Base-by-base conservation (phyloP, 1,140 invertebrate species). In the Drosophila murphyi region DNA sequence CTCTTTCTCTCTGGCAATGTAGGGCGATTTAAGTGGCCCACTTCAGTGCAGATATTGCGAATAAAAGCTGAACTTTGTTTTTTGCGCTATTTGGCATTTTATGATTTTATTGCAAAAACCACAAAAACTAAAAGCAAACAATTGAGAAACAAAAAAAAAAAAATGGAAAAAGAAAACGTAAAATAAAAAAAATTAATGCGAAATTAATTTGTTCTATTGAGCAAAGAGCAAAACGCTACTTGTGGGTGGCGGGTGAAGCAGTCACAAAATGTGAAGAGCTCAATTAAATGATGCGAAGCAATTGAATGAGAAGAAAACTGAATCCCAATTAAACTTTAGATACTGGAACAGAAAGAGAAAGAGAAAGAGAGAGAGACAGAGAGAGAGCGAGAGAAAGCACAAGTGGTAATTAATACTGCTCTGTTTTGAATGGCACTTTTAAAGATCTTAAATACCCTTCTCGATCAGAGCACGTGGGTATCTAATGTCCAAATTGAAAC, bases 21-120 rank as follows among this genome's bases (percentile, higher is more conserved):
- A 63, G 39, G 64, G 55, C 71, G 59, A 68, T 68, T 76, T 41
- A 64, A 76, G 68, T 76, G 55, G 39, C 10, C 29, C 68, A 72
- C 73, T 76, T 65, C 59, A 71, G 47, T 51, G 48, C 43, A 60
- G 59, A 75, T 70, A 75, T 75, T 75, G 72, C 72, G 55, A 43
- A 20, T 20, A 20, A 48, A 47, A 71, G 56, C 47, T 69, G 71
- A 68, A 73, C 64, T 68, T 61, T 73, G 64, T 68, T 73, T 67
- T 20, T 57, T 47, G 6, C 32, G 37, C 47, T 72, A 47, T 59
- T 72, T 52, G 41, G 28, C 64, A 56, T 73, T 73, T 73, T 68
- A 69, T 73, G 64, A 73, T 68, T 60, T 55, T 50, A 39, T 60
- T 12, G 31, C 10, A 39, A 35, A 61, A 32, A 59, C 8, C 20